Base-by-base conservation (phyloP, 1,140 invertebrate species). In the Polypedilum vanderplanki region DNA sequence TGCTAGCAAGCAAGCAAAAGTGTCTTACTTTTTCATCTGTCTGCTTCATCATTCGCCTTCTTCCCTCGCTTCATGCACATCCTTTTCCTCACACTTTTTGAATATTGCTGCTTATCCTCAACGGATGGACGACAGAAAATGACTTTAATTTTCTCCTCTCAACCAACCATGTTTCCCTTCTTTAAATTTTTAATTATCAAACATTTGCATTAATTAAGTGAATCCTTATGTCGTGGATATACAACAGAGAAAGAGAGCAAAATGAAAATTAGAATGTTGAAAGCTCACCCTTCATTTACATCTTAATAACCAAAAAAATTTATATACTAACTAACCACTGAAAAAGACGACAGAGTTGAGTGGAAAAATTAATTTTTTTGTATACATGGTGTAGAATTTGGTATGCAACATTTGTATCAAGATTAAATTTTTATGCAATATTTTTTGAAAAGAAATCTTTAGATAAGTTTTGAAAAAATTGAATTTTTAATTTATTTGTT, bases 171-270 rank as follows among this genome's bases (percentile, higher is more conserved):
- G 65, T 18, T 18, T 18, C 65, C 65, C 17, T 22, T 18, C 65
- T 22, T 70, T 70, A 70, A 70, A 70, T 20, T 70, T 70, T 70
- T 70, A 70, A 70, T 70, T 70, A 70, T 70, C 65, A 70, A 57
- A 70, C 65, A 70, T 70, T 70, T 70, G 65, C 65, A 70, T 70
- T 70, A 70, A 70, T 70, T 70, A 70, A 70, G 65, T 70, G 65
- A 70, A 70, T 70, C 65, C 65, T 70, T 70, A 70, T 70, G 65
- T 70, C 18, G 3, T 18, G 65, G 65, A 22, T 70, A 70, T 70
- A 33, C 24, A 70, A 70, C 15, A 70, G 64, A 17, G 64, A 67
- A 18, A 67, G 65, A 70, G 5, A 18, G 7, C 18, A n/a, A n/a
- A 46, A 46, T 46, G 41, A 15, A n/a, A 15, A n/a, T n/a, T 20